Evolutionary conservation across 2,888 invertebrate genomes (phyloP).

Genomic region (Suillia variegata): DNA sequence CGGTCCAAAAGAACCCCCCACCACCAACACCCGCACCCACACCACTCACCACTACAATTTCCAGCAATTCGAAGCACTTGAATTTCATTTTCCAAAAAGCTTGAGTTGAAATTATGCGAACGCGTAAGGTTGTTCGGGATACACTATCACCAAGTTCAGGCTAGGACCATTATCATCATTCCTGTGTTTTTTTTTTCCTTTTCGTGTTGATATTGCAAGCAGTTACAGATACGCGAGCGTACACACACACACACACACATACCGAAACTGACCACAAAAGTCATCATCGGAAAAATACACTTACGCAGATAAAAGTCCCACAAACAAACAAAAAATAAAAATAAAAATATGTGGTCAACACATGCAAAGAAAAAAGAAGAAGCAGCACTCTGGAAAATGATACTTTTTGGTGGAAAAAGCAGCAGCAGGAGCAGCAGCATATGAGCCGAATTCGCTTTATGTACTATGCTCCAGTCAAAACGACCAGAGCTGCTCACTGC

Average conservation of each 20-base stretch:
- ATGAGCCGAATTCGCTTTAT: neutral
- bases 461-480: too few relatives aligned
- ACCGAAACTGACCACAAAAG: neutral
- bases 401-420: slow-evolving; percentile 27
- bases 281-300: neutral
- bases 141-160: neutral
- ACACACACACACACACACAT: neutral
- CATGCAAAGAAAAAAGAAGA: slow-evolving; percentile 26
- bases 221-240: neutral
- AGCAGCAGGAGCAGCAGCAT: neutral
- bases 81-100: slow-evolving; percentile 59
- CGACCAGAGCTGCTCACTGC: neutral
- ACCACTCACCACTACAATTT: neutral
- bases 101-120: slow-evolving; percentile 54
- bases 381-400: slow-evolving; percentile 42
- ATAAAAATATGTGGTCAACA: too few relatives aligned
- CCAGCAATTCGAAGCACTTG: slow-evolving; percentile 39
- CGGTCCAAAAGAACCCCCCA: neutral
- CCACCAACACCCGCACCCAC: neutral
- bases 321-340: slow-evolving; percentile 29
- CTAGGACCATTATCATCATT: neutral
- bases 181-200: neutral
- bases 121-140: slow-evolving; percentile 44
- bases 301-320: slow-evolving; percentile 46
- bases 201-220: neutral